Evolutionary conservation across 2,113 vertebrate genomes (phyloP).

Genomic region (Sinocyclocheilus anshuiensis): DNA sequence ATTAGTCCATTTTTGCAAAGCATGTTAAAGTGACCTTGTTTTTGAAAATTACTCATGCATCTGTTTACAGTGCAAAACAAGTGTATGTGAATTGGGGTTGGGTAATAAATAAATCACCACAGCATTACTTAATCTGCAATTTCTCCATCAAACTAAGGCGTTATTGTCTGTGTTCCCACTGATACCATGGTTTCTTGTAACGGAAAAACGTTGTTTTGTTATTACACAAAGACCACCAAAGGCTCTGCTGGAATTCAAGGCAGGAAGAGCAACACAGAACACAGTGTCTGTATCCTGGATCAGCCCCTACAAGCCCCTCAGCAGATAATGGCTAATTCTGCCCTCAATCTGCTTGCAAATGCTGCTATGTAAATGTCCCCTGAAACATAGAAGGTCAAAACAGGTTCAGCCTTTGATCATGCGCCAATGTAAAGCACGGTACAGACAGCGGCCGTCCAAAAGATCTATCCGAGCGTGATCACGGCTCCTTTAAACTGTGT

Average conservation of each 20-base stretch:
- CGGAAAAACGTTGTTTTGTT: constrained; percentile 20
- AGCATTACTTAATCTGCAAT: neutral
- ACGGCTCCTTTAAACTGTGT: neutral
- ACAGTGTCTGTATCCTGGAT: constrained; percentile 23
- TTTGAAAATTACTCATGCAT: no score
- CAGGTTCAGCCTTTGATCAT: constrained; percentile 59
- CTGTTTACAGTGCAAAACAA: neutral
- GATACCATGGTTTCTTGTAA: constrained; percentile 19
- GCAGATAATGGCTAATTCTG: constrained; percentile 32
- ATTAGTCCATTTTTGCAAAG: no score
- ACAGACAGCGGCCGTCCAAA: constrained; percentile 42
- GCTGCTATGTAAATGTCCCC: constrained; percentile 37
- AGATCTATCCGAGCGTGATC: neutral
- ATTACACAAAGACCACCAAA: constrained; percentile 32
- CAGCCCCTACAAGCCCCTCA: constrained; percentile 7
- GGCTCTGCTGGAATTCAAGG: constrained; percentile 27
- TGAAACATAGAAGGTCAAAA: constrained; percentile 39
- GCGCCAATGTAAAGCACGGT: constrained; percentile 10
- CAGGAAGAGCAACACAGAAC: constrained; percentile 27
- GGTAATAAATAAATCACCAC: neutral
- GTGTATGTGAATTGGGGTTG: neutral
- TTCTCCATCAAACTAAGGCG: neutral
- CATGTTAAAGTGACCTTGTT: no score
- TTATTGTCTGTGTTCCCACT: neutral
- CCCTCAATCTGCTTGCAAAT: constrained; percentile 31